A percentile compares a stretch with the other conserved stretches of the same genome.
Conservation (phyloP, 2,888 invertebrate species). For the Polydesmus complanatus region DNA sequence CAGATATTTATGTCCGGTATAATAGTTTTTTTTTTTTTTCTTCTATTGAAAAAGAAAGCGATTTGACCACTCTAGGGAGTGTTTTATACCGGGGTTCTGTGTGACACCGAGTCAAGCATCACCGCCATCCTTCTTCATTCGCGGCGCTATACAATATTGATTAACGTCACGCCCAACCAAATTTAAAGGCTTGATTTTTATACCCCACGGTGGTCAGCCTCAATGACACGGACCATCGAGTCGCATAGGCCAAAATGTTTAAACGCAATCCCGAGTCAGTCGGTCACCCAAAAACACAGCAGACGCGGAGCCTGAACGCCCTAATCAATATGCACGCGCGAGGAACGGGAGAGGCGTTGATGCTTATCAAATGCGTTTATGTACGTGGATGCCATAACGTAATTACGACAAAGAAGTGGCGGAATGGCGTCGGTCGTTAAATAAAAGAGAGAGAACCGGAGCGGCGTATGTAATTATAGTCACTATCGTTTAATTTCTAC, state of each 20-base stretch:
- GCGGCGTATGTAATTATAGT: background rate
- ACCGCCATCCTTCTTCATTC: background rate
- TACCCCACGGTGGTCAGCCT: background rate
- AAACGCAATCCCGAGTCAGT: no score
- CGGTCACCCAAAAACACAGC: background rate
- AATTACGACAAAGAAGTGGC: background rate
- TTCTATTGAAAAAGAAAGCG: no score
- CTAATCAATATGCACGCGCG: background rate
- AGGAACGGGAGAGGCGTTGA: background rate
- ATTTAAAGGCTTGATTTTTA: background rate
- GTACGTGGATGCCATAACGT: background rate
- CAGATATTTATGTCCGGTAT: no score
- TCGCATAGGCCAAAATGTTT: background rate
- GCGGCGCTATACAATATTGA: background rate
- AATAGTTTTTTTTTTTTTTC: no score
- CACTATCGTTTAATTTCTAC: background rate
- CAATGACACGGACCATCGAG: background rate
- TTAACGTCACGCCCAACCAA: background rate
- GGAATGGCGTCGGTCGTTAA: background rate
- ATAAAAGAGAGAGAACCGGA: background rate
- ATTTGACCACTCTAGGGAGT: no score
- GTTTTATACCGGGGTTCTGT: no score
- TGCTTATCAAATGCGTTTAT: background rate
- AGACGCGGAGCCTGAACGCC: no score
- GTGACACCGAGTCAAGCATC: no score